Evolutionary conservation across 2,797 vertebrate genomes (phyloP).

Genomic region (Lepidocolaptes lacrymiger): DNA sequence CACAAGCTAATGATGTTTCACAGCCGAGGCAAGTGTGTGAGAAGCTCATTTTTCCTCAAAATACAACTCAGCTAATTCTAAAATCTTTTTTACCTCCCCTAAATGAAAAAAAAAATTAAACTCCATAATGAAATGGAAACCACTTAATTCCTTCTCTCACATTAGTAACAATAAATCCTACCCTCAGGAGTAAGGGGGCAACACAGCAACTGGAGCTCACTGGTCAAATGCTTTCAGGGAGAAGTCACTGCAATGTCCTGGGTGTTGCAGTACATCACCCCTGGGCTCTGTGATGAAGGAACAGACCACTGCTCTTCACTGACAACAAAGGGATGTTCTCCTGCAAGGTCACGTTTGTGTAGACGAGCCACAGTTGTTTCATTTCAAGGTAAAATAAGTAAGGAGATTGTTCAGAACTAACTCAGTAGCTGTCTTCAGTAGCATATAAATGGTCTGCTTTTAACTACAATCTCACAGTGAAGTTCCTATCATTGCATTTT

Average conservation of each 20-base stretch:
- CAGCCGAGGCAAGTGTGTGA: fast-evolving
- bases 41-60: not conserved
- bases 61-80: not conserved
- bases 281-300: not conserved
- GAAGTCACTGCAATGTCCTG: not conserved
- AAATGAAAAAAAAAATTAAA: not conserved
- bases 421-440: not conserved
- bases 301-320: not conserved
- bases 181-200: not conserved
- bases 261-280: not conserved
- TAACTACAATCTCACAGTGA: not conserved
- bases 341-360: not conserved
- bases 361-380: not conserved
- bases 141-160: not conserved
- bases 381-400: not conserved
- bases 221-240: not conserved
- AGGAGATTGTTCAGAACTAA: not conserved
- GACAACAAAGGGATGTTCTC: not conserved
- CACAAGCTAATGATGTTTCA: not conserved
- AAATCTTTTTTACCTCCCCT: fast-evolving
- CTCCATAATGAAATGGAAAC: not conserved
- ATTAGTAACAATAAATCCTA: not conserved
- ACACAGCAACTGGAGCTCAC: not conserved
- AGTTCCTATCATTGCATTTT: not conserved
- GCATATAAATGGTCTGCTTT: not conserved